Evolutionary conservation across 92 coral and sea anemone genomes (phyloP).

Genomic region (Actinernus sp.): DNA sequence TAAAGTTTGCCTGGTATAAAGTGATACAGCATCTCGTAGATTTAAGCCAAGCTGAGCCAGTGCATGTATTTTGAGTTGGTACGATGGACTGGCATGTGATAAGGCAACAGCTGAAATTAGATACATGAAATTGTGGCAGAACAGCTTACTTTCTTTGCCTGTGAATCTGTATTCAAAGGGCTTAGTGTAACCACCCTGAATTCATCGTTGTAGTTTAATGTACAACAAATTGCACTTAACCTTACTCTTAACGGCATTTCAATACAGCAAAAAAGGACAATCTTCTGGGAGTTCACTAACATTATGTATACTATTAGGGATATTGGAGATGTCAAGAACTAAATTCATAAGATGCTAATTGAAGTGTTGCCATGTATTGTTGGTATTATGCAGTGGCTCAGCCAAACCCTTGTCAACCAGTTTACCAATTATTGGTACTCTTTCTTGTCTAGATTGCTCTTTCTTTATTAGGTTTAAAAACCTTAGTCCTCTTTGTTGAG

Average conservation of each 20-base stretch:
- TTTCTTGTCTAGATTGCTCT: slow-evolving; percentile 42
- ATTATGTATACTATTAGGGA: slow-evolving; percentile 23
- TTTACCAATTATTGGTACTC: slow-evolving; percentile 38
- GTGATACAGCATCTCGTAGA: slow-evolving; percentile 58
- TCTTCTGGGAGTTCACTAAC: slow-evolving; percentile 3
- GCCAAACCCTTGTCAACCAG: slow-evolving; percentile 25
- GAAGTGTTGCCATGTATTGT: slow-evolving; percentile 65
- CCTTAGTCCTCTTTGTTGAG: slow-evolving; percentile 56
- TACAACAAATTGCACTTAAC: slow-evolving; percentile 13
- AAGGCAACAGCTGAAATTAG: slow-evolving; percentile 38
- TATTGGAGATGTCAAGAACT: slow-evolving; percentile 22
- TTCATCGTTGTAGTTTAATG: slow-evolving; percentile 8
- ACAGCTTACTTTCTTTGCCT: slow-evolving; percentile 53
- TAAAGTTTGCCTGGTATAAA: slow-evolving; percentile 36
- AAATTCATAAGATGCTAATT: slow-evolving; percentile 29
- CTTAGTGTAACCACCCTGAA: background rate
- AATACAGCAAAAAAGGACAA: slow-evolving; percentile 8
- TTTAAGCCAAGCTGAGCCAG: slow-evolving; percentile 51
- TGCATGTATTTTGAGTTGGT: slow-evolving; percentile 34
- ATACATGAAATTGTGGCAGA: slow-evolving; percentile 64
- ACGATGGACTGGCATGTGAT: slow-evolving; percentile 22
- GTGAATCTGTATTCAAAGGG: slow-evolving; percentile 37
- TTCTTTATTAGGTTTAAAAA: slow-evolving; percentile 35
- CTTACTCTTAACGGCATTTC: slow-evolving; percentile 5
- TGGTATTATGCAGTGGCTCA: slow-evolving; percentile 58